Conservation (phyloP, 2,888 invertebrate species). For the Schizaphis graminum region DNA sequence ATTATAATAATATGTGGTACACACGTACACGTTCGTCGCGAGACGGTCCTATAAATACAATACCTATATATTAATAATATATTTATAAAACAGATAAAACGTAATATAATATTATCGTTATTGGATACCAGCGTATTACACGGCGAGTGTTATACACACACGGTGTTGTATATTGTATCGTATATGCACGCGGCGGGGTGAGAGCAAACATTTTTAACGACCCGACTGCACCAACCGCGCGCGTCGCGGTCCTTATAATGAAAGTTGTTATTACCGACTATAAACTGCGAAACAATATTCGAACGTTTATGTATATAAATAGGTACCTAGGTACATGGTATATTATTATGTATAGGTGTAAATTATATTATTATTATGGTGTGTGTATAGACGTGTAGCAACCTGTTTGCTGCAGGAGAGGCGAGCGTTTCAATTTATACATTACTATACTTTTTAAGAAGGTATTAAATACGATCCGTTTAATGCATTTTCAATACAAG, state of each 20-base stretch:
- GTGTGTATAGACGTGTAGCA: neutral
- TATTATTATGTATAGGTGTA: neutral
- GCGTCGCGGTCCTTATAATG: constrained; percentile 26
- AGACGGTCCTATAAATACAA: neutral
- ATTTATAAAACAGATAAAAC: neutral
- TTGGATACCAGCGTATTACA: neutral
- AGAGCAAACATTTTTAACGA: constrained; percentile 58
- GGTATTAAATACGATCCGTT: neutral
- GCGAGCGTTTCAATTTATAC: neutral
- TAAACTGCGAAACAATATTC: constrained; percentile 51
- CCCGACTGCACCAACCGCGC: neutral
- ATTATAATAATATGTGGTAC: neutral
- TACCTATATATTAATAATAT: neutral
- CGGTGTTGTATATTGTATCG: neutral
- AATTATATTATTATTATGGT: neutral
- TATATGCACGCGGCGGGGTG: neutral
- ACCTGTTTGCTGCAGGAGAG: neutral
- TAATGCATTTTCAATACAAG: neutral
- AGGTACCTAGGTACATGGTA: neutral
- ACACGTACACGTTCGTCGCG: neutral
- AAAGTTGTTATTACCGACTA: constrained; percentile 53
- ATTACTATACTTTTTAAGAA: neutral
- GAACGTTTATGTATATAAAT: neutral
- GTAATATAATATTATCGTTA: neutral
- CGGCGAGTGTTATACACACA: neutral